Base-by-base conservation (phyloP, 35 echinoderm and acorn worm genomes). In the Chiridota heheva region DNA sequence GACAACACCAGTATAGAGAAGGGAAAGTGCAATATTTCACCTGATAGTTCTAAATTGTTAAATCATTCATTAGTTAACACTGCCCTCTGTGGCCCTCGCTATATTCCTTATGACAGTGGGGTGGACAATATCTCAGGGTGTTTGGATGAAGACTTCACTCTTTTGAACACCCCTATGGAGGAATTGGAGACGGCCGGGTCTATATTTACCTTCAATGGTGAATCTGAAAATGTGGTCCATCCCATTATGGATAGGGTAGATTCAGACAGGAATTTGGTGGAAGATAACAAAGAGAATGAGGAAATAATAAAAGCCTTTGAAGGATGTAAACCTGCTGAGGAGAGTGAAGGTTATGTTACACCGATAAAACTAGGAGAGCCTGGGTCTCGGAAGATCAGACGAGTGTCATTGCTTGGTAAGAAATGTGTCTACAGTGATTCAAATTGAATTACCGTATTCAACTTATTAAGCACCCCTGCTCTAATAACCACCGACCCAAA, bases 91-190 rank as follows among this genome's bases (percentile, higher is more conserved):
- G n/a, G n/a, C 58, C 44, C 70, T 28, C 17, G 20, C 29, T 96
- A 96, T 61, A 56, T 91, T 27, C 59, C 77, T 38, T 76, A 39
- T 7, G 30, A 44, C 8, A 49, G 63, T 18, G 93, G 69, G 26
- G 84, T 89, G 39, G 86, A 27, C 3, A 74, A 55, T 47, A 80
- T 85, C 2, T 76, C 91, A 4, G 91, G 81, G 17, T 87, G 79
- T 16, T 53, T 63, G 0, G 78, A 70, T 2, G 93, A 96, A 65
- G 84, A 80, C 25, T 62, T 91, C 28, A 82, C 83, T 1, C 33
- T 71, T 0, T 56, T 91, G 37, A 73, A 77, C 41, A 91, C 74
- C 2, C 88, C 93, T 7, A 81, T 91, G 6, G 84, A 87, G 31
- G 63, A 82, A 34, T 35, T 77, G 28, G 77, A 87, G 20, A 40